Evolutionary conservation across 2,888 invertebrate genomes (phyloP).

Genomic region (Orchesella flavescens): DNA sequence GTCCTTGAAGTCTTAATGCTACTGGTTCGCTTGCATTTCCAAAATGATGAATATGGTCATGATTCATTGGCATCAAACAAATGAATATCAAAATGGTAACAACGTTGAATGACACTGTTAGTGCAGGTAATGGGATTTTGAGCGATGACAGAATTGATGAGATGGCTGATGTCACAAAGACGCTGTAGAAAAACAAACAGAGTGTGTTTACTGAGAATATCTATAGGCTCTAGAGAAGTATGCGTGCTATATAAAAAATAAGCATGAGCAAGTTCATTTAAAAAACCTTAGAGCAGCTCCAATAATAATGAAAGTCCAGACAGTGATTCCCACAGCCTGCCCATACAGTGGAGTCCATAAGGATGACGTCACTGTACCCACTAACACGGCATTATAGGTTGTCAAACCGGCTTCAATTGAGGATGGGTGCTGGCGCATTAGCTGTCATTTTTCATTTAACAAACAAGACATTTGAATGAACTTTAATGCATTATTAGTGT

Average conservation of each 20-base stretch:
- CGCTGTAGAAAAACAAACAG: constrained; percentile 72
- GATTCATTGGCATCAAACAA: constrained; percentile 71
- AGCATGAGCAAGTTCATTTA: not conserved
- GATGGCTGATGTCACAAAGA: constrained; percentile 74
- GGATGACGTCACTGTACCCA: constrained; percentile 72
- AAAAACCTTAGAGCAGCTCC: constrained; percentile 70
- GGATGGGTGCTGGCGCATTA: constrained; percentile 62
- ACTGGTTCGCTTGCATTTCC: constrained; percentile 12
- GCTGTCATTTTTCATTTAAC: constrained; percentile 49
- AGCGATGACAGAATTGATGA: constrained; percentile 73
- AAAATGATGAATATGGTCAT: constrained; percentile 6
- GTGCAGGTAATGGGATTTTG: constrained; percentile 73
- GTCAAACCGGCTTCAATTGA: constrained; percentile 69
- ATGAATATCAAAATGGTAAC: constrained; percentile 74
- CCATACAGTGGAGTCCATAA: constrained; percentile 72
- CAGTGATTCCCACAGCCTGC: constrained; percentile 52
- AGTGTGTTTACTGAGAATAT: not conserved
- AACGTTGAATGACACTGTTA: constrained; percentile 75
- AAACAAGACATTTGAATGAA: not conserved
- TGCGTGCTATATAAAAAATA: not conserved
- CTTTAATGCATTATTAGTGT: not conserved
- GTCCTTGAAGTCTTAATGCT: constrained; percentile 10
- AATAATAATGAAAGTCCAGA: constrained; percentile 70
- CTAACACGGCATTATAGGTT: constrained; percentile 72
- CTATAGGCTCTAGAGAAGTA: no score